Conservation (phyloP, 2,797 vertebrate species). For the Catamblyrhynchus diadema region DNA sequence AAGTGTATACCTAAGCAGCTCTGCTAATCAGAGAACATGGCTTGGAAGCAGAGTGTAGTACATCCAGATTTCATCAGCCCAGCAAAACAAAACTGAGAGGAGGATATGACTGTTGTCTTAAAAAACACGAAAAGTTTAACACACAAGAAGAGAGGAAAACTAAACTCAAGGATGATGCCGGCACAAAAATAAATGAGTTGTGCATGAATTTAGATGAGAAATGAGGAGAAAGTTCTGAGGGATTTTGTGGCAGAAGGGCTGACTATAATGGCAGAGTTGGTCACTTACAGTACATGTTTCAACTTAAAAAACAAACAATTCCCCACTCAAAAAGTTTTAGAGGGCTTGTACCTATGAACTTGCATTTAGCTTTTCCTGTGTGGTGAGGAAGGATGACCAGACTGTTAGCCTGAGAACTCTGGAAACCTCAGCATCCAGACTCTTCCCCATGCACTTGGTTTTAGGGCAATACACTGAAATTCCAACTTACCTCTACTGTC, state of each 20-base stretch:
- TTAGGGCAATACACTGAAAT: background rate
- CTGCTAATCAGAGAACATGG: background rate
- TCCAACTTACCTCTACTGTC: conserved; percentile 84
- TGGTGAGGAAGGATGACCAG: background rate
- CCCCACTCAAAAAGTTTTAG: background rate
- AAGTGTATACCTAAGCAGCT: background rate
- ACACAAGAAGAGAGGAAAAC: background rate
- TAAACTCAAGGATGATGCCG: background rate
- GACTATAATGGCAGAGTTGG: background rate
- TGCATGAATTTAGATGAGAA: background rate
- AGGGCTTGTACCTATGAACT: background rate
- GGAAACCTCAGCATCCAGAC: background rate
- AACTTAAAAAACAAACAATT: background rate
- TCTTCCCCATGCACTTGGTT: background rate
- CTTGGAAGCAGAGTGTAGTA: background rate
- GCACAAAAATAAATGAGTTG: background rate
- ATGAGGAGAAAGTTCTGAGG: background rate
- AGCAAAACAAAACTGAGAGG: background rate
- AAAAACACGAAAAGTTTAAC: background rate
- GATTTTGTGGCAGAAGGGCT: background rate
- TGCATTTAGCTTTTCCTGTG: background rate
- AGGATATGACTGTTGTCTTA: background rate
- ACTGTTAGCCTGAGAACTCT: background rate
- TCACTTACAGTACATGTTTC: background rate
- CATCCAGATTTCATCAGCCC: background rate